phyloP scores from a whole-genome alignment of 2,888 invertebrate species.

The Sussaba pulchella region DNA sequence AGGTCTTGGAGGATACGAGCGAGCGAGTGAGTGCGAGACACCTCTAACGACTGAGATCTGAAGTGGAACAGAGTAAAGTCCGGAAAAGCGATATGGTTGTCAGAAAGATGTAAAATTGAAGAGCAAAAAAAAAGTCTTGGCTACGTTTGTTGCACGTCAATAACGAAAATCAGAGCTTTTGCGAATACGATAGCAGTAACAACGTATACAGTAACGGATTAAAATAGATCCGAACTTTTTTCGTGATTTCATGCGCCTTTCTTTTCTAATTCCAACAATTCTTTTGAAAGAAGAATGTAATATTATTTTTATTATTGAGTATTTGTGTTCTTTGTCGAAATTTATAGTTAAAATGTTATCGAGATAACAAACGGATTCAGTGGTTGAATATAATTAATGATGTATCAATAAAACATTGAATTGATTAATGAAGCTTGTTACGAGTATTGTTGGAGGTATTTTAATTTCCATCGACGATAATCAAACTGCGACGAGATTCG shows the following conservation, averaged over 20 bases:
- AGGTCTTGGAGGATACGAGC: not conserved
- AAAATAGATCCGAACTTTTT: too few species aligned
- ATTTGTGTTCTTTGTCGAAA: not conserved
- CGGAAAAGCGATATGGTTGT: not conserved
- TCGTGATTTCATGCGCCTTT: too few species aligned
- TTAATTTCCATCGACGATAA: not conserved
- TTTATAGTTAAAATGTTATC: not conserved
- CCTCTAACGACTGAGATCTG: conserved; percentile 10
- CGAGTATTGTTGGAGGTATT: not conserved
- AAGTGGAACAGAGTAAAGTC: not conserved
- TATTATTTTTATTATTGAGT: not conserved
- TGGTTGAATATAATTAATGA: not conserved
- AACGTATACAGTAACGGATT: too few species aligned
- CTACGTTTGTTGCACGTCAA: not conserved
- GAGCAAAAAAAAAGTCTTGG: not conserved
- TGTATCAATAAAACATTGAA: not conserved
- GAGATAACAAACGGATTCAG: not conserved
- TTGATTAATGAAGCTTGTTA: not conserved
- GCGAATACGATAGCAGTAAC: not conserved
- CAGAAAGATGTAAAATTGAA: not conserved
- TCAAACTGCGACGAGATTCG: not conserved
- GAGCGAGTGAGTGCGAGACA: not conserved
- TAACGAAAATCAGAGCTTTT: not conserved
- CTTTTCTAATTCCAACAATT: too few species aligned
- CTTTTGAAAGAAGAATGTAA: too few species aligned